Base-by-base conservation (phyloP, 1,140 invertebrate genomes). In the Kradibia gibbosae region DNA sequence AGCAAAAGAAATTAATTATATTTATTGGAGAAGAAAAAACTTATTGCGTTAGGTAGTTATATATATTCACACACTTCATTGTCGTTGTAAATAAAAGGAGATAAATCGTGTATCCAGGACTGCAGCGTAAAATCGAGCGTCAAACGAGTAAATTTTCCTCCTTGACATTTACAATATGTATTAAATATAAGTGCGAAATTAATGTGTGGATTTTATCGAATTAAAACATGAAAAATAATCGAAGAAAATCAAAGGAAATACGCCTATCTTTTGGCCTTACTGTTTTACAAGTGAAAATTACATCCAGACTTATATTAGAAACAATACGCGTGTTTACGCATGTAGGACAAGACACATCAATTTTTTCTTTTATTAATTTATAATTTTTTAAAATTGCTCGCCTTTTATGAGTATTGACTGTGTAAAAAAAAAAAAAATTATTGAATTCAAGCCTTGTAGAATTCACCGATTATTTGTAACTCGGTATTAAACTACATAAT, bases 191-290 rank as follows among this genome's bases (percentile, higher is more conserved):
- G 22, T 48, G 25, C 48, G 55, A 80, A 74, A 80, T 31, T 8
- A 79, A 17, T 67, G 39, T 60, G 42, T 80, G 28, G 48, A 74
- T 80, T 80, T 53, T 80, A 45, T 80, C 72, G 60, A 77, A 60
- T 81, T 72, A 48, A 50, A 79, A 36, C 42, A 55, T 31, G 39
- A 48, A 15, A 34, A 48, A 77, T 15, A 75, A 78, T 25, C 78
- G 77, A 78, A 78, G 13, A 13, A 72, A 39, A 62, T 36, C 34
- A 79, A 79, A 50, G 62, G 48, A 71, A 76, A 78, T 78, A 88
- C 82, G 88, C 86, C 88, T 89, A 90, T 84, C 86, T 89, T 90
- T 89, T 86, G 89, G 88, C 88, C 88, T 89, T 89, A 89, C 85
- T 86, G 86, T 86, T 89, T 89, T 88, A 88, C 53, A 20, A 34